Percentiles rank a stretch among this genome's conserved stretches.
Evolutionary conservation across 2,113 vertebrate species (phyloP).

Genomic region (Numenius arquata): DNA sequence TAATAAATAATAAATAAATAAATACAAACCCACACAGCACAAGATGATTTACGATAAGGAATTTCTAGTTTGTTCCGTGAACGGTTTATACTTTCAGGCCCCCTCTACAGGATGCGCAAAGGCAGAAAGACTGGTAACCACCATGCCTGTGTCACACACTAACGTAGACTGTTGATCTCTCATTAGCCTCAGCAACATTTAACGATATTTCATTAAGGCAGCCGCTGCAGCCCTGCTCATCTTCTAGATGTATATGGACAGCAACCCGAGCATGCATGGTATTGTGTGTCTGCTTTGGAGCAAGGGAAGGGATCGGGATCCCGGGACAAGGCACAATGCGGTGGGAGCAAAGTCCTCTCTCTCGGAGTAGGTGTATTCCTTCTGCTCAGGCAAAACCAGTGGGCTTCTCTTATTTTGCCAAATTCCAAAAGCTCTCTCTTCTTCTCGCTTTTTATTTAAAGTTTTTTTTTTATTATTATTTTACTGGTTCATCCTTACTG

Average conservation of each 20-base stretch:
- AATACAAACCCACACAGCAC: conserved; percentile 58
- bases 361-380: neutral
- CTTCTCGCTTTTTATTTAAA: neutral
- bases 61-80: conserved; percentile 61
- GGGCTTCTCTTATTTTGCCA: conserved; percentile 36
- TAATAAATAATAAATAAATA: conserved; percentile 33
- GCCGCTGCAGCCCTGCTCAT: conserved; percentile 41
- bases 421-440: neutral
- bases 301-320: neutral
- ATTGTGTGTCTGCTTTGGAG: conserved; percentile 35
- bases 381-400: conserved; percentile 10
- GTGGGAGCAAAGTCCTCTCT: neutral
- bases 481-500: conserved; percentile 31
- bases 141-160: conserved; percentile 43
- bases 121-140: conserved; percentile 44
- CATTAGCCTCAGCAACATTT: conserved; percentile 37
- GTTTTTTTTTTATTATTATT: neutral
- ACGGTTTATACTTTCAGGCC: conserved; percentile 60
- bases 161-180: conserved; percentile 47
- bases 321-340: neutral
- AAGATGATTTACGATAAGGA: conserved; percentile 46
- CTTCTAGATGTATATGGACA: conserved; percentile 25
- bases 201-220: conserved; percentile 40
- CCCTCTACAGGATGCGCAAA: conserved; percentile 44
- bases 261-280: neutral